Percentiles rank a stretch among this genome's conserved stretches.
phyloP scores from a whole-genome alignment of 2,797 vertebrate species.

The Bovichtus diacanthus region DNA sequence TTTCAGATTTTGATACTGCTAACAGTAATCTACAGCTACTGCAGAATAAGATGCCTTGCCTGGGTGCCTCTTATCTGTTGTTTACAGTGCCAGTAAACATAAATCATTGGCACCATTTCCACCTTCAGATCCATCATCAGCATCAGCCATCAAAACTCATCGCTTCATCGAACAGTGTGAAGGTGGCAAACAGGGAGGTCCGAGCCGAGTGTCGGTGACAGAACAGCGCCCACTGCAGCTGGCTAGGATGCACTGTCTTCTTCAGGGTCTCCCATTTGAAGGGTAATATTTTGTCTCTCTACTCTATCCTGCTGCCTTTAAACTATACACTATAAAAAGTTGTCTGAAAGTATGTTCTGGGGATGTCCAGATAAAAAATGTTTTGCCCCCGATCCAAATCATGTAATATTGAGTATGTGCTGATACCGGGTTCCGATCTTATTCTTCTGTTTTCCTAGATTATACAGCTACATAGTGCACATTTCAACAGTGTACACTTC shows the following conservation, averaged over 20 bases:
- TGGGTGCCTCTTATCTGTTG: constrained; percentile 60
- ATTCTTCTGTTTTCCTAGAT: too few species aligned
- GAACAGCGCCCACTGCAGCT: constrained; percentile 72
- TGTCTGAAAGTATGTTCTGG: constrained; percentile 1
- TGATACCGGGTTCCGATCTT: too few species aligned
- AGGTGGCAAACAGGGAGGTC: constrained; percentile 22
- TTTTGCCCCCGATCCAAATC: too few species aligned
- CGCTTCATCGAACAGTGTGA: not conserved
- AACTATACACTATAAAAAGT: not conserved
- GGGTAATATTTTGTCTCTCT: not conserved
- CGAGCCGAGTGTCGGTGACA: constrained; percentile 19
- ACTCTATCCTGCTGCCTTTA: not conserved
- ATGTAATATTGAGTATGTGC: too few species aligned
- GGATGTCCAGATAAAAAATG: too few species aligned
- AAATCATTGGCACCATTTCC: constrained; percentile 39
- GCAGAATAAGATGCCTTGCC: constrained; percentile 58
- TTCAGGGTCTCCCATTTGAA: not conserved
- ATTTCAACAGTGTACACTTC: too few species aligned
- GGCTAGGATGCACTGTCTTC: constrained; percentile 26
- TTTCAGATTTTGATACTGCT: constrained; percentile 69
- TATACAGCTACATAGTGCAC: too few species aligned
- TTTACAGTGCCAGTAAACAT: constrained; percentile 67
- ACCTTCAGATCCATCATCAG: constrained; percentile 22
- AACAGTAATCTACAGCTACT: constrained; percentile 70
- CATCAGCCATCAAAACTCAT: not conserved